phyloP scores from a whole-genome alignment of 2,113 vertebrate genomes.

The Lepisosteus oculatus region DNA sequence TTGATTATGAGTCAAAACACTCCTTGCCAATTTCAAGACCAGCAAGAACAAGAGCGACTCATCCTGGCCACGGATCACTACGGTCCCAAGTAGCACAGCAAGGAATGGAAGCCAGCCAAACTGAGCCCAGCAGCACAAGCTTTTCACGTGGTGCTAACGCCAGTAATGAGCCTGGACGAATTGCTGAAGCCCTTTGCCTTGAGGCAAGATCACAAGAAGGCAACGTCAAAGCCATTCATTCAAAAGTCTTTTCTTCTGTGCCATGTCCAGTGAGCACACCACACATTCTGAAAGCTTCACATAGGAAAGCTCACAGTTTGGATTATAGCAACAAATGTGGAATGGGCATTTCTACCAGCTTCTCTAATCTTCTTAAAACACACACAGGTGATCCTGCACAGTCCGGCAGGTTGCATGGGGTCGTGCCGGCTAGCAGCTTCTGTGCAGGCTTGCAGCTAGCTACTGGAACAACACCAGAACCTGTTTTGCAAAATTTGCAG shows the following conservation, averaged over 20 bases:
- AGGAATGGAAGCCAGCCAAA: conserved; percentile 19
- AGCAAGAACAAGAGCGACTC: conserved; percentile 38
- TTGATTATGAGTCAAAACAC: conserved; percentile 52
- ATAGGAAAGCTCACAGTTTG: conserved; percentile 66
- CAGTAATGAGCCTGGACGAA: conserved; percentile 39
- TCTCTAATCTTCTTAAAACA: conserved; percentile 30
- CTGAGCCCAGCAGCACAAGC: conserved; percentile 31
- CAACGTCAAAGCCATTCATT: conserved; percentile 41
- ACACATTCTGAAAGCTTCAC: conserved; percentile 50
- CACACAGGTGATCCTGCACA: conserved; percentile 23
- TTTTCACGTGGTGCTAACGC: conserved; percentile 42
- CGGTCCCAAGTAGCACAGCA: neutral
- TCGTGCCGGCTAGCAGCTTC: conserved; percentile 36
- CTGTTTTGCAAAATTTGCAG: conserved; percentile 30
- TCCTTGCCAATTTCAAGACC: conserved; percentile 44
- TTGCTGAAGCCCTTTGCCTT: conserved; percentile 62
- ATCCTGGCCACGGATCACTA: conserved; percentile 31
- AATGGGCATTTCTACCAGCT: conserved; percentile 41
- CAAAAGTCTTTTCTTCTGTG: conserved; percentile 46
- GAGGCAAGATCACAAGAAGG: conserved; percentile 50
- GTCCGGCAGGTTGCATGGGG: conserved; percentile 21
- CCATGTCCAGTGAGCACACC: conserved; percentile 42
- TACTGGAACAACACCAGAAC: conserved; percentile 18
- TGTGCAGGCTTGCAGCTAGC: conserved; percentile 33
- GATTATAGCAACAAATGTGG: conserved; percentile 56